Evolutionary conservation across 2,888 invertebrate species (phyloP).

Genomic region (Stegana nigrithorax): DNA sequence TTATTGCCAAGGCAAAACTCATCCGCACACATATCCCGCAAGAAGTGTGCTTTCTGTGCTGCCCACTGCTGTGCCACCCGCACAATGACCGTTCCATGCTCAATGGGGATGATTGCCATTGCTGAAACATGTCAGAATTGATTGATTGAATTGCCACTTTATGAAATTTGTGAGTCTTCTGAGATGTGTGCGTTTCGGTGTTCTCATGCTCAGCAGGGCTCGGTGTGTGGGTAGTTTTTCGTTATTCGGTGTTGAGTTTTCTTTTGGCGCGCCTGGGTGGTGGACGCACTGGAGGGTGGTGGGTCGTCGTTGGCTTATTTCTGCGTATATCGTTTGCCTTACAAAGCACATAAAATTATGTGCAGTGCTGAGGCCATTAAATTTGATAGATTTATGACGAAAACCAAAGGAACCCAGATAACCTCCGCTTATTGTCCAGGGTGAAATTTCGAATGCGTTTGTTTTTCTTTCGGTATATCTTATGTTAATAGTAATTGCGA

Average conservation of each 20-base stretch:
- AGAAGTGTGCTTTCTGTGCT: no score
- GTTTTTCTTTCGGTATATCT: slow-evolving; percentile 13
- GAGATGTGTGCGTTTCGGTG: slow-evolving; percentile 55
- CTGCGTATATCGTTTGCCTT: slow-evolving; percentile 42
- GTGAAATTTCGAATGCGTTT: background rate
- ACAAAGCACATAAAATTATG: slow-evolving; percentile 67
- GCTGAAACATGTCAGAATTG: slow-evolving; percentile 61
- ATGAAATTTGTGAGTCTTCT: slow-evolving; percentile 67
- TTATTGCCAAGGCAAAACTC: slow-evolving; percentile 43
- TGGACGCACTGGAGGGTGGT: slow-evolving; percentile 22
- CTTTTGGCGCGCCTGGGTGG: background rate
- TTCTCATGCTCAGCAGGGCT: slow-evolving; percentile 13
- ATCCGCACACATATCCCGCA: slow-evolving; percentile 12
- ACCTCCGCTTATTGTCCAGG: background rate
- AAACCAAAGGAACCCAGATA: slow-evolving; percentile 17
- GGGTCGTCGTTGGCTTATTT: slow-evolving; percentile 44
- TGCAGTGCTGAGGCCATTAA: slow-evolving; percentile 66
- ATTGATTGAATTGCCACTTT: slow-evolving; percentile 68
- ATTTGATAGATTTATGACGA: slow-evolving; percentile 66
- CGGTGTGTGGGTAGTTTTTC: background rate
- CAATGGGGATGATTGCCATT: slow-evolving; percentile 33
- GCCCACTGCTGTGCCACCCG: no score
- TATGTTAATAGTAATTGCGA: no score
- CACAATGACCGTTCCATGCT: slow-evolving; percentile 1
- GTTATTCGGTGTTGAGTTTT: background rate